Evolutionary conservation across 2,888 invertebrate species (phyloP), one percentile per base, ranked within the genome.

Genomic region (Harmothoe impar): DNA sequence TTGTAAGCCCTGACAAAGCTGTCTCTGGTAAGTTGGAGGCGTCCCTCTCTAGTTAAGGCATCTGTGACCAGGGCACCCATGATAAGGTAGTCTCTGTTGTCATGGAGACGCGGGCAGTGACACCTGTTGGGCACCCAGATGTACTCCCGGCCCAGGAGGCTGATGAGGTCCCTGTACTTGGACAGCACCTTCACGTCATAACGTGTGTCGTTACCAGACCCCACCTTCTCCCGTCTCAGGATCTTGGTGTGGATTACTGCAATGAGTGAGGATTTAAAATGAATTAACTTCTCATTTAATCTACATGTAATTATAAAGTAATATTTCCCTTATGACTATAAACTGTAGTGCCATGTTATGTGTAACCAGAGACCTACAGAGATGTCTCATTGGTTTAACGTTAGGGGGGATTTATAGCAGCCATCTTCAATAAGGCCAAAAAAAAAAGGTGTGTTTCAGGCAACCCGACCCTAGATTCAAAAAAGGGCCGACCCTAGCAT

Each of bases 111-210:
- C 12, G 90, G 90, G 31, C 90, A 90, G 84, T 77, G 52, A 84
- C 90, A 90, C 56, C 90, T 51, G 56, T 81, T 56, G 10, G 81
- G 54, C 29, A 81, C 84, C 90, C 90, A 90, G 29, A 90, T 23
- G 52, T 90, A 90, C 35, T 90, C 90, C 25, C 81, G 78, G 15
- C 54, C n/a, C 51, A 90, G 56, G 25, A 90, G 84, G 15, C 25
- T 33, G 31, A 81, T 81, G 23, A 29, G 25, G 54, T 90, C 84
- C 12, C 43, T 51, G 84, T 81, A 90, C 52, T 56, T 81, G 54
- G 31, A 20, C n/a, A 81, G 1, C 35, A 90, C 52, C 52, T 54
- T 81, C 56, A 90, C 81, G 31, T 90, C 90, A 29, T 90, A 81
- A 12, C 90, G 52, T 31, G 90, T 84, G 52, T 78, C 54, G 84